These are phyloP conservation scores for Carassius auratus DNA, from an alignment of 2,113 vertebrate species.

Conservation along the genomic window DNA sequence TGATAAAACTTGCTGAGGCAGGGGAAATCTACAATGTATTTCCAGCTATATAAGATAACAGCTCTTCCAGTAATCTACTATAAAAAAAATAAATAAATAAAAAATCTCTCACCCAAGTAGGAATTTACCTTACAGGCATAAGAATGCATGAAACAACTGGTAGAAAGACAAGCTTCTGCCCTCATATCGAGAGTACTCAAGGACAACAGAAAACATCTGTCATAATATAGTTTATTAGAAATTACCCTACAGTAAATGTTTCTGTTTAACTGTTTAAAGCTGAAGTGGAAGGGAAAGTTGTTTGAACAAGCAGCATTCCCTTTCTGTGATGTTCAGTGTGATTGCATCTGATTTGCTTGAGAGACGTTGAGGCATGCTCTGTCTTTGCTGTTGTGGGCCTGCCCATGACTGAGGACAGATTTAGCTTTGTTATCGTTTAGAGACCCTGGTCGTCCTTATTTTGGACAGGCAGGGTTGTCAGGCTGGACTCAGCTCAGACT, in stretches of 20 bases:
- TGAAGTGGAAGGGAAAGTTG: not conserved
- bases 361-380: slow-evolving; percentile 47
- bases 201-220: not conserved
- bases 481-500: not conserved
- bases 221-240: not conserved
- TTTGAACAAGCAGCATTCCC: slow-evolving; percentile 13
- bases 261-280: not conserved
- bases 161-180: slow-evolving; percentile 2
- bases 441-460: not conserved
- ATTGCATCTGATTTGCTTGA: slow-evolving; percentile 46
- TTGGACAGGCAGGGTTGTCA: not conserved
- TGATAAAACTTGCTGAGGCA: slow-evolving; percentile 6
- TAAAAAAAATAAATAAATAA: not conserved
- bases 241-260: not conserved
- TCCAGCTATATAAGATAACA: slow-evolving; percentile 14
- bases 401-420: not conserved
- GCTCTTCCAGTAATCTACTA: not conserved
- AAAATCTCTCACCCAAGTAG: slow-evolving; percentile 14
- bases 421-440: not conserved
- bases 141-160: not conserved
- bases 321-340: slow-evolving; percentile 29
- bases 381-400: slow-evolving; percentile 4
- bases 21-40: not conserved
- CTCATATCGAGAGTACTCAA: not conserved
- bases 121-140: not conserved